Conservation (phyloP, 2,888 invertebrate species). For the Anoncus sp. region DNA sequence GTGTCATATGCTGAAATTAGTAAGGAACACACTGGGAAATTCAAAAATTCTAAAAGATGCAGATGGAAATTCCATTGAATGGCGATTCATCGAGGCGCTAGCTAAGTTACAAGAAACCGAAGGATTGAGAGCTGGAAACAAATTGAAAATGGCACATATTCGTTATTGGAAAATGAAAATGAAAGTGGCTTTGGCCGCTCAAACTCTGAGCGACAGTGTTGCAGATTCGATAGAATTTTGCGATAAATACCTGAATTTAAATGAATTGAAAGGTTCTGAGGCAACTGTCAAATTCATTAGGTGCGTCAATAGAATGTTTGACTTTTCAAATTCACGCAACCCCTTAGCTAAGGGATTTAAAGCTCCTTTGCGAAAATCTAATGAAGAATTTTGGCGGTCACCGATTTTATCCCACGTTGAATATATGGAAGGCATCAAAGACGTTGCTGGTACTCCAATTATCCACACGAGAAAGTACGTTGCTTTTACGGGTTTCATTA, state of each 20-base stretch:
- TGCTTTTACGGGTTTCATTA: neutral
- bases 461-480: neutral
- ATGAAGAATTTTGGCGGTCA: constrained; percentile 51
- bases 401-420: neutral
- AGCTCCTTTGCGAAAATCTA: constrained; percentile 62
- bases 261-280: constrained; percentile 55
- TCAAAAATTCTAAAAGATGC: neutral
- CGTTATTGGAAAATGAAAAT: constrained; percentile 61
- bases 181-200: constrained; percentile 69
- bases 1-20: constrained; percentile 48
- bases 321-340: constrained; percentile 68
- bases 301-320: constrained; percentile 66
- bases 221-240: constrained; percentile 68
- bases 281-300: constrained; percentile 67
- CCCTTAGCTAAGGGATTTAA: constrained; percentile 67
- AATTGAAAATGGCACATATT: constrained; percentile 49
- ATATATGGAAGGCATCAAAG: neutral
- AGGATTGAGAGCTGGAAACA: constrained; percentile 57
- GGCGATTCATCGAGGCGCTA: constrained; percentile 21
- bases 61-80: neutral
- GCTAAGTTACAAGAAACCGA: constrained; percentile 28
- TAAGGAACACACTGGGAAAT: constrained; percentile 12
- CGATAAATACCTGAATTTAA: constrained; percentile 1
- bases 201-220: constrained; percentile 69
- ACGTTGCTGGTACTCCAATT: neutral